These are phyloP conservation scores for Pygocentrus nattereri DNA, from an alignment of 2,797 vertebrate genomes.

Conservation along the genomic window DNA sequence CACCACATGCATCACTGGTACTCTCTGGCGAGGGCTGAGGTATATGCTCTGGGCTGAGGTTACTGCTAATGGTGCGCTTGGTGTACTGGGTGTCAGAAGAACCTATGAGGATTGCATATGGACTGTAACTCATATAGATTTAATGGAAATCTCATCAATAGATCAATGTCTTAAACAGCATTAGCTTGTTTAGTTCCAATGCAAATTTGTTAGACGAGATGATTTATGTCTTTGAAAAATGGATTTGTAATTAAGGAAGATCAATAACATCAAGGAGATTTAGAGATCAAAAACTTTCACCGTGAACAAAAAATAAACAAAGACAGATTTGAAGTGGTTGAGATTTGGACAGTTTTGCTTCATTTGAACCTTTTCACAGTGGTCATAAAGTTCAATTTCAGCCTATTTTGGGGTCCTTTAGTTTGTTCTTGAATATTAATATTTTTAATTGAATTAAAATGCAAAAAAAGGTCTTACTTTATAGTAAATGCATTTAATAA, in stretches of 20 bases:
- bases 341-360: too few species aligned
- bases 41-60: background rate
- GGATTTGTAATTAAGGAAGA: background rate
- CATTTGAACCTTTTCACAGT: too few species aligned
- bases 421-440: too few species aligned
- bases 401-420: too few species aligned
- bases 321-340: too few species aligned
- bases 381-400: too few species aligned
- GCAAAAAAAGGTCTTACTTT: too few species aligned
- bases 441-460: too few species aligned
- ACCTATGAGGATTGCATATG: background rate
- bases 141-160: background rate
- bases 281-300: too few species aligned
- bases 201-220: background rate
- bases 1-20: conserved; percentile 24
- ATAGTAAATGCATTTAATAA: too few species aligned
- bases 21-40: conserved; percentile 18
- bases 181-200: too few species aligned
- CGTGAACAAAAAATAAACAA: too few species aligned
- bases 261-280: background rate
- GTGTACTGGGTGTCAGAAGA: background rate
- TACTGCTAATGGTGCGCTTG: background rate
- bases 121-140: background rate
- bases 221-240: background rate
- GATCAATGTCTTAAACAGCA: background rate